These are phyloP conservation scores for Pachyramphus minor DNA, from an alignment of 2,113 vertebrate species.

Conservation along the genomic window DNA sequence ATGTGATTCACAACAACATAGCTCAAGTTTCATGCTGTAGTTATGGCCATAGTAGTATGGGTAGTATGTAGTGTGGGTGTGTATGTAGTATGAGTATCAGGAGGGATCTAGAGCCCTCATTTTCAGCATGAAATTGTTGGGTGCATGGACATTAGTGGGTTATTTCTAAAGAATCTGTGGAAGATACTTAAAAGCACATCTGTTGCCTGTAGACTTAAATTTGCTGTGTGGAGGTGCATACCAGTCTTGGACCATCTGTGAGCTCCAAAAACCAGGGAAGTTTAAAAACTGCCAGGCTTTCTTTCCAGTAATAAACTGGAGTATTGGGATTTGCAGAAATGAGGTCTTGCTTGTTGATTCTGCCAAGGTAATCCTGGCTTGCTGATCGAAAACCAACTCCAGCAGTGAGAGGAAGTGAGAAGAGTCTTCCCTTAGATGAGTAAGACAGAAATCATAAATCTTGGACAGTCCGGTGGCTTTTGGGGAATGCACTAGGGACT, in stretches of 20 bases:
- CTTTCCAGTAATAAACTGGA: constrained; percentile 21
- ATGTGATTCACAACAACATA: rapidly evolving
- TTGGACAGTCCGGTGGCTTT: neutral
- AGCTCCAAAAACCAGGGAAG: neutral
- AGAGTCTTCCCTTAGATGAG: constrained; percentile 8
- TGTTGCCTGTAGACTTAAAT: neutral
- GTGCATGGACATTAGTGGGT: neutral
- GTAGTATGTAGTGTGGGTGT: no score
- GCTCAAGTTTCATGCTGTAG: neutral
- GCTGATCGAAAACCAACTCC: neutral
- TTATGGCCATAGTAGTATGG: no score
- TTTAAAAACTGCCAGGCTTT: neutral
- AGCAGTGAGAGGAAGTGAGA: constrained; percentile 15
- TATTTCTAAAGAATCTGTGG: neutral
- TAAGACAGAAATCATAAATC: neutral
- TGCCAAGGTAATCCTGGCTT: constrained; percentile 48
- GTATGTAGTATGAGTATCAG: no score
- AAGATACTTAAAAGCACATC: neutral
- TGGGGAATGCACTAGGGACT: neutral
- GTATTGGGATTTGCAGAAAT: neutral
- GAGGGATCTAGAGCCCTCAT: neutral
- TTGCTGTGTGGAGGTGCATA: neutral
- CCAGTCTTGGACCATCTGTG: neutral
- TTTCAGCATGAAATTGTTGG: neutral
- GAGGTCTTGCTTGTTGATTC: constrained; percentile 9